Base-by-base conservation (phyloP, 1,140 invertebrate species). In the Drosophila sulfurigaster region DNA sequence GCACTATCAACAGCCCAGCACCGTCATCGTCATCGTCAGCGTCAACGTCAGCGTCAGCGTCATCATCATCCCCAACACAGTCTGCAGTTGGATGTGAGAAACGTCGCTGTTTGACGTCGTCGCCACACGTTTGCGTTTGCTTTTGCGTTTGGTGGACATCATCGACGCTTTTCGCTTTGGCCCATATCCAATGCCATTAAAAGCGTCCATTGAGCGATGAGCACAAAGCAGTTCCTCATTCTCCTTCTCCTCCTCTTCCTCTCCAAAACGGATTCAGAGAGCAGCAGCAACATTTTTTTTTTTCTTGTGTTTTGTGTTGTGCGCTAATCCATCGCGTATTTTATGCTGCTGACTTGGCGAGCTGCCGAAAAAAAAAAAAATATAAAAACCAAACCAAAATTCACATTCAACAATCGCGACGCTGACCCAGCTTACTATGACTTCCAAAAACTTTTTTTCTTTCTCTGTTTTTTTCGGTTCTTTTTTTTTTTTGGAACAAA, bases 131-230 rank as follows among this genome's bases (percentile, higher is more conserved):
- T 38, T 57, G 64, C 43, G 56, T 81, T 56, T 58, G 41, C 20
- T 3, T 8, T 38, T 57, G 64, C 43, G 56, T 81, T 56, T 58
- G 41, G 16, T 83, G 83, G 83, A 88, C 83, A 88, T 88, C 82
- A 86, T 78, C 11, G 66, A 62, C 57, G 73, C 35, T 38, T 64
- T 25, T 69, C 49, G 78, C 35, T 25, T 25, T 71, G 68, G 67
- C 43, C 77, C 79, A 82, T 80, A 82, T 88, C 76, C 83, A 82
- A 88, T 82, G 83, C 80, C 83, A 87, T 87, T 87, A 88, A 87
- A 87, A 83, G 73, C 68, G 79, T 35, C 80, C 77, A 82, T 69
- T 76, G 76, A 79, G 77, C 79, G 63, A 52, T 73, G 64, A 58
- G 69, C 62, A 83, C 81, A 80, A 77, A 67, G 38, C 62, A 10